A percentile compares a stretch with the other conserved stretches of the same genome.
phyloP scores from a whole-genome alignment of 2,113 vertebrate genomes.

The Climacteris rufus region DNA sequence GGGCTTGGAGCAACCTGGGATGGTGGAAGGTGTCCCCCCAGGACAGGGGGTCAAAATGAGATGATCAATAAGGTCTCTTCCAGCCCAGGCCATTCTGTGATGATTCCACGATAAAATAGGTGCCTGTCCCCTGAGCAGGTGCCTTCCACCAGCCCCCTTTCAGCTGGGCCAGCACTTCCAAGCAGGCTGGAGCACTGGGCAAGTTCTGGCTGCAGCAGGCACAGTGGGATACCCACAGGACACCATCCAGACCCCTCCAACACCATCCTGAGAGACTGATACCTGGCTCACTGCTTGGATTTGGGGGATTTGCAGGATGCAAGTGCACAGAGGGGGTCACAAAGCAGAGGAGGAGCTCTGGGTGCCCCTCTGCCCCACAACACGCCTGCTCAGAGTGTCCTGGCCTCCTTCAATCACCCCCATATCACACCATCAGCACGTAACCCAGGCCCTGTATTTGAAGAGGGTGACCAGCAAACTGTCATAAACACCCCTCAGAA shows the following conservation, averaged over 20 bases:
- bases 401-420: not conserved
- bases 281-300: fast-evolving
- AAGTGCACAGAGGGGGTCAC: not conserved
- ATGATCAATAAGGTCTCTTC: not conserved
- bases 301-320: not conserved
- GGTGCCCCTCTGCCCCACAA: not conserved
- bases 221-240: fast-evolving
- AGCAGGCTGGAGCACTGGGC: not conserved
- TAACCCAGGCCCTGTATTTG: not conserved
- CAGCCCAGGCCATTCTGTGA: not conserved
- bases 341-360: not conserved
- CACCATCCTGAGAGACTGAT: not conserved
- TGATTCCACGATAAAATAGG: not conserved
- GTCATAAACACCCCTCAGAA: not conserved
- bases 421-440: not conserved
- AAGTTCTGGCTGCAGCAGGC: not conserved
- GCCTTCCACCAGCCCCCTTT: not conserved
- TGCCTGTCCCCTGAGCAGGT: not conserved
- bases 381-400: not conserved
- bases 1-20: not conserved
- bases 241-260: not conserved
- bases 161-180: not conserved
- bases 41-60: fast-evolving
- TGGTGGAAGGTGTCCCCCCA: not conserved
- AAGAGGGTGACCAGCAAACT: not conserved